Percentiles rank a stretch among this genome's conserved stretches.
Conservation (phyloP, 2,888 invertebrate species). For the Acronicta leporina region DNA sequence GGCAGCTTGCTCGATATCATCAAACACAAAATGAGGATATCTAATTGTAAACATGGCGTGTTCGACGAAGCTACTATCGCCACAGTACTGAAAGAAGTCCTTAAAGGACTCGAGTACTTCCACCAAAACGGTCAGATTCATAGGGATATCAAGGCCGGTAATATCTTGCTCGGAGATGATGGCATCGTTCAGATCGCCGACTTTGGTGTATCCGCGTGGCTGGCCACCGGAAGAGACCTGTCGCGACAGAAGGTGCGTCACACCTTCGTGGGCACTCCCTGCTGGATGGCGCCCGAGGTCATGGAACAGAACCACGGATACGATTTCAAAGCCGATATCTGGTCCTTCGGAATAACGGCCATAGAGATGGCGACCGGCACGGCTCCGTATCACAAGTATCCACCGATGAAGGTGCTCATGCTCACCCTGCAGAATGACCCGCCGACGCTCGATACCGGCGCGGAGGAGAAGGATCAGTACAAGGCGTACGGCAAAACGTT, state of each 20-base stretch:
- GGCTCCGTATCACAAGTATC: slow-evolving; percentile 99
- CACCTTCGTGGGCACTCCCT: slow-evolving; percentile 99
- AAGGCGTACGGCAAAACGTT: slow-evolving; percentile 99
- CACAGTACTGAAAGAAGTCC: slow-evolving; percentile 98
- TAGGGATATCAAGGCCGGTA: slow-evolving; percentile 90
- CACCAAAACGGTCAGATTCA: slow-evolving; percentile 99
- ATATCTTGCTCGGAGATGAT: slow-evolving; percentile 99
- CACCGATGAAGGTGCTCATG: slow-evolving; percentile 99
- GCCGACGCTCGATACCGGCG: slow-evolving; percentile 98
- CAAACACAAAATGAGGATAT: slow-evolving; percentile 97
- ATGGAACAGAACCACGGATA: slow-evolving; percentile 99
- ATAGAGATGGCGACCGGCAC: slow-evolving; percentile 99
- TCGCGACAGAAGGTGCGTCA: slow-evolving; percentile 98
- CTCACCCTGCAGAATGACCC: slow-evolving; percentile 99
- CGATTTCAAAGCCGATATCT: slow-evolving; percentile 98
- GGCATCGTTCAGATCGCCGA: slow-evolving; percentile 99
- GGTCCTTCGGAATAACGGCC: slow-evolving; percentile 97
- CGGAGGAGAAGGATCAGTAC: slow-evolving; percentile 99
- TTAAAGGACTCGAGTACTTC: slow-evolving; percentile 99
- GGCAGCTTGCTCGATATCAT: slow-evolving; percentile 97
- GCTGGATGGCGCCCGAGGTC: slow-evolving; percentile 99
- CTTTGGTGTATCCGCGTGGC: slow-evolving; percentile 99
- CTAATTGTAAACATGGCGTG: slow-evolving; percentile 98
- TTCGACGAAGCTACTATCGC: slow-evolving; percentile 99
- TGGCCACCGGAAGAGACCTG: slow-evolving; percentile 98